These are phyloP conservation scores for Paedocypris micromegethes DNA, from an alignment of 2,797 vertebrate genomes.

Conservation along the genomic window DNA sequence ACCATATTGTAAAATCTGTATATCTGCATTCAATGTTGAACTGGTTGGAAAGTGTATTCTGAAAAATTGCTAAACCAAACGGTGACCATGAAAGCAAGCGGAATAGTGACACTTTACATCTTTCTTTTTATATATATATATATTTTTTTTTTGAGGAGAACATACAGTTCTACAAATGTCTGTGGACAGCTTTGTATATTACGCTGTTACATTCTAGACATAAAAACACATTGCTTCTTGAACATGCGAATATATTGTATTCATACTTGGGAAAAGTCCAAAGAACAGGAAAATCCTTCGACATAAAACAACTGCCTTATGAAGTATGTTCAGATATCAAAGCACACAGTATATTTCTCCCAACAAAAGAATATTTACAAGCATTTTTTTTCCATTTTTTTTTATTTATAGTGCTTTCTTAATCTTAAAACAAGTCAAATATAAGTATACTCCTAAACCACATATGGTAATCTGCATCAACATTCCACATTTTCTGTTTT, in stretches of 20 bases:
- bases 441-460: too few species aligned
- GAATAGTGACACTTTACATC: constrained; percentile 51
- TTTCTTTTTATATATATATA: constrained; percentile 56
- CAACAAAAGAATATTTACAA: constrained; percentile 18
- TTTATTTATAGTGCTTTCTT: constrained; percentile 29
- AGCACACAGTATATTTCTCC: constrained; percentile 72
- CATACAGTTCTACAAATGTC: constrained; percentile 50
- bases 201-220: constrained; percentile 68
- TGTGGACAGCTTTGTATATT: constrained; percentile 74
- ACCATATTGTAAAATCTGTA: constrained; percentile 54
- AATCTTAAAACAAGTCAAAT: too few species aligned
- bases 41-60: constrained; percentile 63
- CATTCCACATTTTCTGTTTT: neutral
- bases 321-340: constrained; percentile 71
- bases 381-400: constrained; percentile 53
- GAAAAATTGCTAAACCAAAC: constrained; percentile 64
- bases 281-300: constrained; percentile 55
- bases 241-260: constrained; percentile 42
- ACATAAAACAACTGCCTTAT: constrained; percentile 71
- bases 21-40: constrained; percentile 67
- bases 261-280: constrained; percentile 67
- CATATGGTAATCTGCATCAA: too few species aligned
- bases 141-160: constrained; percentile 55
- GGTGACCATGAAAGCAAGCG: constrained; percentile 58
- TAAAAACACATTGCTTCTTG: constrained; percentile 72